A percentile compares a stretch with the other conserved stretches of the same genome.
Evolutionary conservation across 2,888 invertebrate species (phyloP).

Genomic region (Dendrolimus pini): DNA sequence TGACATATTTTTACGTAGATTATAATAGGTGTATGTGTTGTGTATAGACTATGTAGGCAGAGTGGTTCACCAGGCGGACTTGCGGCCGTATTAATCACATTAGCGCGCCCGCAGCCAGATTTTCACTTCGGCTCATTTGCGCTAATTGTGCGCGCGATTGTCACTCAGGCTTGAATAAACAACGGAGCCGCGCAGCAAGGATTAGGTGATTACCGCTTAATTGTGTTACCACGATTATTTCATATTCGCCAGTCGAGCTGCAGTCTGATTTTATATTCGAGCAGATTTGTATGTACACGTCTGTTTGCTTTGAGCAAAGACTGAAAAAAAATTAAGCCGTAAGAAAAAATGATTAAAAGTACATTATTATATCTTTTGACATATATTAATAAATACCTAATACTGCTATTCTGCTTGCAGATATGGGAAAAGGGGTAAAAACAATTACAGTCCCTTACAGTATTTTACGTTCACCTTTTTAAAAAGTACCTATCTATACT

Average conservation of each 20-base stretch:
- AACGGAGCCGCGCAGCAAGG: constrained; percentile 70
- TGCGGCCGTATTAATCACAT: constrained; percentile 69
- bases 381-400: no score
- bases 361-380: no score
- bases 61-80: constrained; percentile 42
- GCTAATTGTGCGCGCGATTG: constrained; percentile 75
- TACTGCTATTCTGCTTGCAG: no score
- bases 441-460: no score
- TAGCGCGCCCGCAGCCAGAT: constrained; percentile 61
- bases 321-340: no score
- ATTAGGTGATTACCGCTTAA: constrained; percentile 75
- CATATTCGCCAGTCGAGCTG: constrained; percentile 59
- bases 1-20: no score
- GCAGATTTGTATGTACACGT: constrained; percentile 58
- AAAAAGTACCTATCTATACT: no score
- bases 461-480: no score
- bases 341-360: no score
- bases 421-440: no score
- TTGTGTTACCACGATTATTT: constrained; percentile 73
- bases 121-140: constrained; percentile 76
- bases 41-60: constrained; percentile 5
- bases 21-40: no score
- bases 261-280: constrained; percentile 65
- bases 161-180: constrained; percentile 76
- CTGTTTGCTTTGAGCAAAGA: constrained; percentile 23